Conservation (phyloP, 2,797 vertebrate genomes). For the Ibycter americanus region DNA sequence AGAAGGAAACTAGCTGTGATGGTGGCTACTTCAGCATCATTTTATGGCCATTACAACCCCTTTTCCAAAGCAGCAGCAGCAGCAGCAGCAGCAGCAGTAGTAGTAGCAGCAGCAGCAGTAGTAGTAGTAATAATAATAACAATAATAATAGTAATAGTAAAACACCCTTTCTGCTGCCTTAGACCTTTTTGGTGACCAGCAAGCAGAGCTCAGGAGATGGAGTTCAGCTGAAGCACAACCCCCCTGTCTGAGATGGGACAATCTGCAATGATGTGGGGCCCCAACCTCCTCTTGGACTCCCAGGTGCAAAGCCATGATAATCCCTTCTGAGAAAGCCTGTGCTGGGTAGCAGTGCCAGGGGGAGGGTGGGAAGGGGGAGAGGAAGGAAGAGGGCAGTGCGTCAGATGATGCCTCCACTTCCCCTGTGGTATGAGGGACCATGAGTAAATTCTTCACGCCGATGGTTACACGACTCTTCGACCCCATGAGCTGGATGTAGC, state of each 20-base stretch:
- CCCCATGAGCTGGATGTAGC: not conserved
- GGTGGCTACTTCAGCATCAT: not conserved
- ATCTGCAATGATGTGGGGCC: rapidly evolving
- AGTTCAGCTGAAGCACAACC: not conserved
- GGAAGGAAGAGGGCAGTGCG: not conserved
- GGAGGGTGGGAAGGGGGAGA: not conserved
- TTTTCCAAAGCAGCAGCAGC: not conserved
- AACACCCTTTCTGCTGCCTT: not conserved
- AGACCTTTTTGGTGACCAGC: not conserved
- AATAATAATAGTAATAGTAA: rapidly evolving
- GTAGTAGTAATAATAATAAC: not conserved
- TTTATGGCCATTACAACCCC: not conserved
- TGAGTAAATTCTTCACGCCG: rapidly evolving
- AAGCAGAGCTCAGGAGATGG: not conserved
- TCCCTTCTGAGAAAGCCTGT: rapidly evolving
- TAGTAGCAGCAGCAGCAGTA: not conserved
- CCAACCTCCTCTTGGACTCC: not conserved
- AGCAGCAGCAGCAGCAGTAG: not conserved
- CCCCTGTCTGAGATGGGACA: not conserved
- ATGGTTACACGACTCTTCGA: not conserved
- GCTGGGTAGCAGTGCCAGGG: not conserved
- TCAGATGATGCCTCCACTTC: not conserved
- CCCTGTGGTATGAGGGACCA: rapidly evolving
- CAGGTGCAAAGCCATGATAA: not conserved
- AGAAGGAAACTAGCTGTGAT: not conserved